Percentiles rank a stretch among this genome's conserved stretches.
Conservation (phyloP, 2,113 vertebrate species). For the Dolichallabes microphthalmus region DNA sequence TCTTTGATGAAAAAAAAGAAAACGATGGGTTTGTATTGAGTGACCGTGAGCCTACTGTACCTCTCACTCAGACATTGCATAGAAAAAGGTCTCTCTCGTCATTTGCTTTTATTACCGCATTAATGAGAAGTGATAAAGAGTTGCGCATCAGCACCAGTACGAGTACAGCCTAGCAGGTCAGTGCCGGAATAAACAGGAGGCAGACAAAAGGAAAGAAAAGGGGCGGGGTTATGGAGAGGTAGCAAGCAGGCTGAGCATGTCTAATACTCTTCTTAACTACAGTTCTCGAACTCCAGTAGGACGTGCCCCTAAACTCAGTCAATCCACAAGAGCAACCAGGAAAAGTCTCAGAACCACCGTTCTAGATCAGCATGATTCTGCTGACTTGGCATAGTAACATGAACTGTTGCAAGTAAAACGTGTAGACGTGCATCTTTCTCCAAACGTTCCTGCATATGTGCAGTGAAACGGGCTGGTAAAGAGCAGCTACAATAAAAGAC, state of each 20-base stretch:
- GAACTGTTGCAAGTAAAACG: slow-evolving; percentile 2
- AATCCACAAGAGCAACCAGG: slow-evolving; percentile 28
- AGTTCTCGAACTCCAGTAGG: slow-evolving; percentile 17
- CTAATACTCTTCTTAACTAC: slow-evolving; percentile 6
- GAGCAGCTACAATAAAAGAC: slow-evolving; percentile 52
- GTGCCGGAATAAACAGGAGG: slow-evolving; percentile 30
- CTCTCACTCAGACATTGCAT: slow-evolving; percentile 74
- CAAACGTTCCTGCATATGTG: slow-evolving; percentile 45
- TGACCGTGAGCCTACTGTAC: slow-evolving; percentile 59
- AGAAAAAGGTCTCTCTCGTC: slow-evolving; percentile 69
- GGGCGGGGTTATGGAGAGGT: slow-evolving; percentile 48
- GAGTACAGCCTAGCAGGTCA: slow-evolving; percentile 58
- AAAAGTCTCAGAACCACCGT: slow-evolving; percentile 57
- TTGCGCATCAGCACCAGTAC: slow-evolving; percentile 68
- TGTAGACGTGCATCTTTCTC: slow-evolving; percentile 18
- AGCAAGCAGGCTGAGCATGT: slow-evolving; percentile 44
- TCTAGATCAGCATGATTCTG: slow-evolving; percentile 6
- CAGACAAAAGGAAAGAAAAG: slow-evolving; percentile 52
- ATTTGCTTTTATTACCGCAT: slow-evolving; percentile 62
- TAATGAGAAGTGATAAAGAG: slow-evolving; percentile 24
- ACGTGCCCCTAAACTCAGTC: slow-evolving; percentile 11
- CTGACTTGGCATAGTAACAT: slow-evolving; percentile 23
- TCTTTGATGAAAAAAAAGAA: background rate
- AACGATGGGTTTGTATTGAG: slow-evolving; percentile 1
- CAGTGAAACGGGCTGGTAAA: slow-evolving; percentile 65